A percentile compares a stretch with the other conserved stretches of the same genome.
Conservation (phyloP, 2,797 vertebrate genomes). For the Clarias fuscus region DNA sequence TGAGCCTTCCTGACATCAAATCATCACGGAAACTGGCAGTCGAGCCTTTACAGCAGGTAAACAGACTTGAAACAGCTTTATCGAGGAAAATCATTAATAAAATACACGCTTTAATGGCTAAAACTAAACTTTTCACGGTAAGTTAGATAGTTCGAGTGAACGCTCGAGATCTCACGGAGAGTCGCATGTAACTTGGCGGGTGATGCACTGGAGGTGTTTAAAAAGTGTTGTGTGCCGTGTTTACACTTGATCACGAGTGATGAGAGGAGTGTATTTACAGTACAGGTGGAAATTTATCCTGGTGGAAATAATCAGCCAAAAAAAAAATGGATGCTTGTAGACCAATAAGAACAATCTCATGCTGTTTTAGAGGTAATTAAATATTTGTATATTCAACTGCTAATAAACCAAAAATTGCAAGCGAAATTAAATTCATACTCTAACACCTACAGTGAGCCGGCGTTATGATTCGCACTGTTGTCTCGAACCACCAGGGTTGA, state of each 20-base stretch:
- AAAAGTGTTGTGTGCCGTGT: not conserved
- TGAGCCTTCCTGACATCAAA: constrained; percentile 74
- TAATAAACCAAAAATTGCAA: too few species aligned
- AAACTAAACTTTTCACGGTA: not conserved
- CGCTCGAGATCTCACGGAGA: too few species aligned
- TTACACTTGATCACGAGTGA: not conserved
- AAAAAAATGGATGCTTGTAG: not conserved
- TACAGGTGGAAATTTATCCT: not conserved
- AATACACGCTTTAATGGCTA: not conserved
- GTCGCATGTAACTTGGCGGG: not conserved
- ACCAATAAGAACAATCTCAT: not conserved
- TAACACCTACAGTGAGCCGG: too few species aligned
- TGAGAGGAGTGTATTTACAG: not conserved
- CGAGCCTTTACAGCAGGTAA: constrained; percentile 57
- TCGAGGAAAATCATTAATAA: not conserved
- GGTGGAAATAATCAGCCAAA: not conserved
- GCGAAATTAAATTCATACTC: too few species aligned
- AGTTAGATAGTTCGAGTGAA: too few species aligned
- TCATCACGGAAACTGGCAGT: constrained; percentile 56
- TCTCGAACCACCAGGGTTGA: too few species aligned
- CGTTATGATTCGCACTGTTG: too few species aligned
- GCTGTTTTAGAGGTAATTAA: too few species aligned
- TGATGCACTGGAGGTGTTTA: not conserved
- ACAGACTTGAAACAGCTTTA: not conserved
- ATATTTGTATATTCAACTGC: not conserved